phyloP scores from a whole-genome alignment of 2,888 invertebrate species.

The Azorinus chamasolen region DNA sequence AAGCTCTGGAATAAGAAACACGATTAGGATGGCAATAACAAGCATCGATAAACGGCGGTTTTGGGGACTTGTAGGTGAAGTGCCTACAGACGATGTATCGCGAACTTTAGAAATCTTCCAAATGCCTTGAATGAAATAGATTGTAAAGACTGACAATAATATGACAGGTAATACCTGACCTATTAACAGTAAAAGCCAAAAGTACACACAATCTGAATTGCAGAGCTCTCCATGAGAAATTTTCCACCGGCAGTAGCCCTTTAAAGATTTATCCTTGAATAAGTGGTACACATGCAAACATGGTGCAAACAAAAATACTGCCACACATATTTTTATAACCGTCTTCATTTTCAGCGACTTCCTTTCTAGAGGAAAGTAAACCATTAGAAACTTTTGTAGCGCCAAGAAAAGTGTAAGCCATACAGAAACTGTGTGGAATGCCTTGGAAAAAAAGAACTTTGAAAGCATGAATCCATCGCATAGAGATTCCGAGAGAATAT shows the following conservation, averaged over 20 bases:
- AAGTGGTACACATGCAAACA: conserved; percentile 31
- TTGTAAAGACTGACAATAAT: conserved; percentile 7
- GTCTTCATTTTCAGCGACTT: conserved; percentile 3
- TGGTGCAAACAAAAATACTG: conserved; percentile 14
- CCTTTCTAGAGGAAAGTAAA: conserved; percentile 24
- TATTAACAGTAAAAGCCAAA: neutral
- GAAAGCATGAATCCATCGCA: conserved; percentile 45
- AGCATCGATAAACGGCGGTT: conserved; percentile 4
- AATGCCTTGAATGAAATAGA: neutral
- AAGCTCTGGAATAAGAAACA: conserved; percentile 9
- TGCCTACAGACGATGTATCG: neutral
- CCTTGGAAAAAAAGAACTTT: conserved; percentile 49
- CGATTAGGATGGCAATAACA: conserved; percentile 9
- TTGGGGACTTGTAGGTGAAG: too few species aligned
- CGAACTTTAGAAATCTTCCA: conserved; percentile 3
- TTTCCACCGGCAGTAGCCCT: conserved; percentile 31
- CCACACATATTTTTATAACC: conserved; percentile 1
- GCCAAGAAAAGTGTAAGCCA: conserved; percentile 65
- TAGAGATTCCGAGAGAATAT: conserved; percentile 2
- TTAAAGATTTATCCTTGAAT: conserved; percentile 6
- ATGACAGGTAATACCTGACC: conserved; percentile 8
- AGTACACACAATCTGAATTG: neutral
- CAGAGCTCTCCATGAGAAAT: neutral
- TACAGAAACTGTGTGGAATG: conserved; percentile 62
- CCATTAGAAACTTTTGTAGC: conserved; percentile 46